phyloP scores from a whole-genome alignment of 2,797 vertebrate species.

The Dendrocincla tyrannina region DNA sequence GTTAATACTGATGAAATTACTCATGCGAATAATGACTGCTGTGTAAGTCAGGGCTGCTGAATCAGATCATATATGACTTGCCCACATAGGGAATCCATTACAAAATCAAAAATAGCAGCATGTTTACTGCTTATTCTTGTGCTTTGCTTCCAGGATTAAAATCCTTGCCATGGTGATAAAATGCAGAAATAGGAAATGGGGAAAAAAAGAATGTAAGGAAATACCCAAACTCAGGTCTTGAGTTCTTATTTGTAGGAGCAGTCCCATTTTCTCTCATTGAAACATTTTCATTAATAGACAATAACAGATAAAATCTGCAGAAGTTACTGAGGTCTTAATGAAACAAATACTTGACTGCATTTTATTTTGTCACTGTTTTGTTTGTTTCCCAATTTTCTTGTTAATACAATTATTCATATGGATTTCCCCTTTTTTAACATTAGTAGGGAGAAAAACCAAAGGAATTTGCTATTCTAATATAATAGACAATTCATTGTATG shows the following conservation, averaged over 20 bases:
- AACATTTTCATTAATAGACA: background rate
- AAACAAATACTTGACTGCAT: background rate
- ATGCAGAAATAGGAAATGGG: background rate
- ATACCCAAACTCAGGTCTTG: background rate
- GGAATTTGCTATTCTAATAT: slow-evolving; percentile 8
- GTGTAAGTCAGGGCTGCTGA: background rate
- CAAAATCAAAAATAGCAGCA: background rate
- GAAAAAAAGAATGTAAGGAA: background rate
- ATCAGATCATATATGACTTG: background rate
- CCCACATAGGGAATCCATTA: background rate
- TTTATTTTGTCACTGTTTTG: background rate
- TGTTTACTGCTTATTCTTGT: background rate
- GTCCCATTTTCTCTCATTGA: background rate
- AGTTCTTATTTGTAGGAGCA: background rate
- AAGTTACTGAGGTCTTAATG: background rate
- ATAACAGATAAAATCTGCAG: background rate
- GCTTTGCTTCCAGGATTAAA: background rate
- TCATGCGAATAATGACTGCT: background rate
- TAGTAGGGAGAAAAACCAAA: background rate
- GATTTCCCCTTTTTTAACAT: background rate
- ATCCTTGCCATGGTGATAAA: background rate
- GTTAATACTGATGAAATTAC: slow-evolving; percentile 2
- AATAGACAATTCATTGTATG: slow-evolving; percentile 32
- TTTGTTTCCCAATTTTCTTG: background rate
- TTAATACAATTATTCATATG: background rate